Conservation (phyloP, 2,113 vertebrate genomes). For the Brienomyrus longianalis region DNA sequence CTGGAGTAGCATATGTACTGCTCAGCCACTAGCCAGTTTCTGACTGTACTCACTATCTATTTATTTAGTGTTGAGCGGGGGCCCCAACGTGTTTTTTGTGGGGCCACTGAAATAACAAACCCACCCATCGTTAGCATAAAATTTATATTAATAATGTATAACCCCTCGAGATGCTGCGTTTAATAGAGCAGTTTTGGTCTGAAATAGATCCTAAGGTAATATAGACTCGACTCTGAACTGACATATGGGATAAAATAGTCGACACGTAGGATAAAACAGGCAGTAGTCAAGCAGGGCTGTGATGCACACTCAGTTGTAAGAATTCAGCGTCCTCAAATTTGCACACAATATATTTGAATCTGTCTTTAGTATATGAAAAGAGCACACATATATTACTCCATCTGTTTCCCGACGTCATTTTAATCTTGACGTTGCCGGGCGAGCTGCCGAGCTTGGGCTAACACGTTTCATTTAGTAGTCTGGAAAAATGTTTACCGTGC, state of each 20-base stretch:
- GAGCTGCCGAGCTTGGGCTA: background rate
- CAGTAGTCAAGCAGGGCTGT: background rate
- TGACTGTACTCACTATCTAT: background rate
- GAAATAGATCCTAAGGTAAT: background rate
- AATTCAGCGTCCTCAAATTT: background rate
- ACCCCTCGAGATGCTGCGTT: background rate
- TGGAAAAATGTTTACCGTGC: slow-evolving; percentile 13
- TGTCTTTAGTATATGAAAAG: background rate
- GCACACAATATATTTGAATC: background rate
- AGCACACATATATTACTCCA: background rate
- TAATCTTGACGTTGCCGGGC: background rate
- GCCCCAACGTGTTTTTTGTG: background rate
- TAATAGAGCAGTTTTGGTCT: background rate
- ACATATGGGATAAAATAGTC: background rate
- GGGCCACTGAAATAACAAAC: background rate
- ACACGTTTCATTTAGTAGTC: slow-evolving; percentile 15
- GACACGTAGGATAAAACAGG: background rate
- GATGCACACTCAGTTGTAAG: background rate
- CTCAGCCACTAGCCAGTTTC: background rate
- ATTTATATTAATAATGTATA: background rate
- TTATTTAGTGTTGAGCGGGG: background rate
- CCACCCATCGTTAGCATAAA: background rate
- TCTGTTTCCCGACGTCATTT: background rate
- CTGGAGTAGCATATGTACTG: background rate
- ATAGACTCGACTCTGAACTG: background rate